Conservation (phyloP, 2,797 vertebrate species). For the Sebastes kiyomatsui region DNA sequence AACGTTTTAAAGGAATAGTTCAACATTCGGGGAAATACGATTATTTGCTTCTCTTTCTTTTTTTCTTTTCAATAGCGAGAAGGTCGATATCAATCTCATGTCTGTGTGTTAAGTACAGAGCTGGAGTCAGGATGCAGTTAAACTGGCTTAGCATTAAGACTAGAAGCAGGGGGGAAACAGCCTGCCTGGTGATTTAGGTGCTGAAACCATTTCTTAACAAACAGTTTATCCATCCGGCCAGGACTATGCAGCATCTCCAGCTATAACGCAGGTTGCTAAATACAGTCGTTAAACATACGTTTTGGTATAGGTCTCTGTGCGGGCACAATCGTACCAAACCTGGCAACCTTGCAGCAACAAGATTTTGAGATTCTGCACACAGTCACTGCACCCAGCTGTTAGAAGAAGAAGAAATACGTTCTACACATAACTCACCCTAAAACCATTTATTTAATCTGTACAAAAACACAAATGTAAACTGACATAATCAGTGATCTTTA, state of each 20-base stretch:
- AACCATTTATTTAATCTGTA: neutral
- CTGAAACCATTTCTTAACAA: no score
- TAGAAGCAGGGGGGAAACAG: no score
- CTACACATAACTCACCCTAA: neutral
- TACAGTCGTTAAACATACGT: neutral
- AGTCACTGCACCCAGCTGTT: neutral
- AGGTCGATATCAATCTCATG: neutral
- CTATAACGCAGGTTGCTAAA: neutral
- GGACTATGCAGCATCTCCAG: neutral
- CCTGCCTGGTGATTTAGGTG: neutral
- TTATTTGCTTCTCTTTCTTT: neutral
- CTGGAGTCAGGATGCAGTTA: neutral
- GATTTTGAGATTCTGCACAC: neutral
- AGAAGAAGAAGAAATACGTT: neutral
- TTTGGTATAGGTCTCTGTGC: neutral
- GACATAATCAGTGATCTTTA: neutral
- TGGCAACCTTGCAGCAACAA: neutral
- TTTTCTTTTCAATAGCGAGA: neutral
- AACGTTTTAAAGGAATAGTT: slow-evolving; percentile 14
- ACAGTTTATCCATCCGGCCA: no score
- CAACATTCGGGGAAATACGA: neutral
- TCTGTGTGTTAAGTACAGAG: no score
- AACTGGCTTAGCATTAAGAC: neutral
- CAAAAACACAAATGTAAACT: neutral
- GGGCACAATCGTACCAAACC: neutral